These are phyloP conservation scores for Pitangus sulphuratus DNA, from an alignment of 2,797 vertebrate species.

Conservation along the genomic window DNA sequence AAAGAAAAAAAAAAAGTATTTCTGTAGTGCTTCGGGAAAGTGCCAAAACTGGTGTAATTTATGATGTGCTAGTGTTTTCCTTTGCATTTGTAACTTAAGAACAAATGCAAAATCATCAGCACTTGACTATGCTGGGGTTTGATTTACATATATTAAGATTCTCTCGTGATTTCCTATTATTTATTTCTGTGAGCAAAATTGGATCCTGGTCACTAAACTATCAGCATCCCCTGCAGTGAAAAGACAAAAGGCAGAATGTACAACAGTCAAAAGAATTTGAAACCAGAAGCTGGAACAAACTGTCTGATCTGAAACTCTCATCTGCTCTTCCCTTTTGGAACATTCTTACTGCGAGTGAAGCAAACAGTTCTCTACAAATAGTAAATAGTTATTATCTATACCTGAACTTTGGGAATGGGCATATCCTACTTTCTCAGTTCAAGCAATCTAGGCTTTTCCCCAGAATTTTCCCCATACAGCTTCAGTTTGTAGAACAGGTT, in stretches of 20 bases:
- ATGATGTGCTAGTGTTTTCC: conserved; percentile 51
- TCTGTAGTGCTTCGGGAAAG: conserved; percentile 31
- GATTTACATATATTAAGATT: conserved; percentile 46
- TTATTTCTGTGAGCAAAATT: conserved; percentile 41
- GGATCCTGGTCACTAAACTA: conserved; percentile 18
- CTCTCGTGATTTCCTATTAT: conserved; percentile 27
- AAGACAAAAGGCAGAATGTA: not conserved
- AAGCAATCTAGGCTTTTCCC: not conserved
- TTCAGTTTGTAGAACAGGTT: not conserved
- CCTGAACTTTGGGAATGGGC: not conserved
- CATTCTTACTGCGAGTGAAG: not conserved
- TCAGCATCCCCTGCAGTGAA: not conserved
- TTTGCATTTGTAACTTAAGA: conserved; percentile 47
- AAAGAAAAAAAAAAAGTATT: not conserved
- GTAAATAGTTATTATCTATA: not conserved
- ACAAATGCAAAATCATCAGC: conserved; percentile 58
- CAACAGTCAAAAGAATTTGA: not conserved
- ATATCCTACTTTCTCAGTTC: not conserved
- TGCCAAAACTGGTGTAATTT: conserved; percentile 51
- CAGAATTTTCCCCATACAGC: not conserved
- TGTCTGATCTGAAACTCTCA: not conserved
- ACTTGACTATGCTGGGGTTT: conserved; percentile 28
- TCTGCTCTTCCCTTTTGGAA: not conserved
- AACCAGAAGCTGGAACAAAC: not conserved
- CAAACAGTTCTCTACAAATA: not conserved